These are phyloP conservation scores for Hemicentrotus pulcherrimus DNA, from an alignment of 35 echinoderm and acorn worm genomes.

Conservation along the genomic window DNA sequence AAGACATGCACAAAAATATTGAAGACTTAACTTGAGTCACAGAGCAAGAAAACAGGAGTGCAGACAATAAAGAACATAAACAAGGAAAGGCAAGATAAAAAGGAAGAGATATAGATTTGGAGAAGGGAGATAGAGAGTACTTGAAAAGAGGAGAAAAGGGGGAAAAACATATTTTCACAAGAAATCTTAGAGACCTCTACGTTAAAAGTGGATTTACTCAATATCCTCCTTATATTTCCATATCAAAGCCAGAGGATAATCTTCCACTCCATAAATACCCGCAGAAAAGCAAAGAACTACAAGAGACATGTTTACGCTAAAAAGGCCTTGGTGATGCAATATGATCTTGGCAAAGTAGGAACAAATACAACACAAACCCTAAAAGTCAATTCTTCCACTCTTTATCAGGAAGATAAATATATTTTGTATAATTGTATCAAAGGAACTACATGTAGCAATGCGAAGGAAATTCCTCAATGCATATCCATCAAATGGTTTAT, in stretches of 20 bases:
- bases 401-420: background rate
- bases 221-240: background rate
- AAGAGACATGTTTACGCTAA: background rate
- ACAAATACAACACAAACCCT: background rate
- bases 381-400: background rate
- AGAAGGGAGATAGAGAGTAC: background rate
- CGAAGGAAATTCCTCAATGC: too few relatives aligned
- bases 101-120: background rate
- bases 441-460: too few relatives aligned
- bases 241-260: background rate
- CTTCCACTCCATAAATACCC: constrained; percentile 9
- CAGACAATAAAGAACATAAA: background rate
- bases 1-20: background rate
- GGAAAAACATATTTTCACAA: background rate
- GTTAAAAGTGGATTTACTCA: background rate
- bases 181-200: background rate
- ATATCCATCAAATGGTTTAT: too few relatives aligned
- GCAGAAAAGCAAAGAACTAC: background rate
- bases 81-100: background rate
- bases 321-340: background rate
- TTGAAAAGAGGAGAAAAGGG: background rate
- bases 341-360: background rate
- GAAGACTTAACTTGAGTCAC: background rate
- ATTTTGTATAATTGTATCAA: background rate
- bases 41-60: background rate